Evolutionary conservation across 2,797 vertebrate genomes (phyloP).

Genomic region (Lepilemur septentrionalis): DNA sequence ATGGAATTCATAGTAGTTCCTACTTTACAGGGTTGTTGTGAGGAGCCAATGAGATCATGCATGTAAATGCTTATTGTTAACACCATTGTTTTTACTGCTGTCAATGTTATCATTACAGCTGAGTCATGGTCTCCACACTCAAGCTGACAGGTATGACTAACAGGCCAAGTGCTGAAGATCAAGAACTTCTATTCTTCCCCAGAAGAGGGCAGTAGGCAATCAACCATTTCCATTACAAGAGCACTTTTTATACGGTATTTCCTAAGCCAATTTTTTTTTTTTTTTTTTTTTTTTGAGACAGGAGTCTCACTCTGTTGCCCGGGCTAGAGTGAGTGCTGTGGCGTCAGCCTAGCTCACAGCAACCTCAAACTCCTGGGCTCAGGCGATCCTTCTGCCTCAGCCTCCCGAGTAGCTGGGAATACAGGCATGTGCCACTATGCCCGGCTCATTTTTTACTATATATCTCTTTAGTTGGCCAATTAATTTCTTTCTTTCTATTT

Average conservation of each 20-base stretch:
- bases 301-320: too few relatives aligned
- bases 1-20: background rate
- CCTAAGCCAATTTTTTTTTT: background rate
- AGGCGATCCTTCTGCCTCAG: too few relatives aligned
- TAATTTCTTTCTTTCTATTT: too few relatives aligned
- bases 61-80: background rate
- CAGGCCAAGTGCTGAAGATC: background rate
- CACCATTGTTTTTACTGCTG: background rate
- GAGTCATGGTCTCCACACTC: background rate
- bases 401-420: too few relatives aligned
- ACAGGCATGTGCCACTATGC: too few relatives aligned
- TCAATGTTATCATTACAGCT: background rate
- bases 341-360: too few relatives aligned
- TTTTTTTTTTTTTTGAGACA: too few relatives aligned
- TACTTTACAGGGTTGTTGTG: background rate
- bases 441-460: too few relatives aligned
- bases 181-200: constrained; percentile 18
- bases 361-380: too few relatives aligned
- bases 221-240: background rate
- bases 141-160: background rate
- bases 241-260: background rate
- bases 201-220: constrained; percentile 49
- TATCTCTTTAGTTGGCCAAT: too few relatives aligned
- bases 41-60: background rate
- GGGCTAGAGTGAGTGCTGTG: too few relatives aligned